A percentile compares a stretch with the other conserved stretches of the same genome.
These are phyloP conservation scores for Eutolmus rufibarbis DNA, from an alignment of 2,888 invertebrate genomes.

Conservation along the genomic window DNA sequence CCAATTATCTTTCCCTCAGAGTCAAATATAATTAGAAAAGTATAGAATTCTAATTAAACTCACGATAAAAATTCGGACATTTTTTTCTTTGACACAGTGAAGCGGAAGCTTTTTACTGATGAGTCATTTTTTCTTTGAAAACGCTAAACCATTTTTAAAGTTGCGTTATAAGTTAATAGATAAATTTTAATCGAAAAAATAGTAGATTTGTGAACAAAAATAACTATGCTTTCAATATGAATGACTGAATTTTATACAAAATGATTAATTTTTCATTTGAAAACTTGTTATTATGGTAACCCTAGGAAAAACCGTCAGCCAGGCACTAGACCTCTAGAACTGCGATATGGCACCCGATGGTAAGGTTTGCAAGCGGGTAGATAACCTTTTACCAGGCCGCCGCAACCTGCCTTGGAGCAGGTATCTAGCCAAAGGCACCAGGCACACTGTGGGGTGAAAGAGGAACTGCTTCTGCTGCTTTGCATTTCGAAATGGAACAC, in stretches of 20 bases:
- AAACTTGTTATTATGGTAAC: neutral
- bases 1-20: too few species aligned
- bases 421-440: neutral
- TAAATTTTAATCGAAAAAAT: too few species aligned
- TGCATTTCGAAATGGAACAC: neutral
- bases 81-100: too few species aligned
- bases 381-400: neutral
- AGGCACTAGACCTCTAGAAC: neutral
- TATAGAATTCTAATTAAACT: too few species aligned
- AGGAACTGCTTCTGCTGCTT: neutral
- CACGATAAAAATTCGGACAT: too few species aligned
- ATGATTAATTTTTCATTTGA: neutral
- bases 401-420: neutral
- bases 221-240: neutral
- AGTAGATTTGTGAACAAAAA: too few species aligned
- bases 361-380: neutral
- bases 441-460: neutral
- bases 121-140: too few species aligned
- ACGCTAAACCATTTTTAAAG: too few species aligned
- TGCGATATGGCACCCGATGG: neutral
- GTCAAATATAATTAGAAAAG: too few species aligned
- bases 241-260: neutral
- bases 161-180: too few species aligned
- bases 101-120: too few species aligned
- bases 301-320: neutral